Evolutionary conservation across 1,140 invertebrate genomes (phyloP).

Genomic region (Doryteuthis pealeii): DNA sequence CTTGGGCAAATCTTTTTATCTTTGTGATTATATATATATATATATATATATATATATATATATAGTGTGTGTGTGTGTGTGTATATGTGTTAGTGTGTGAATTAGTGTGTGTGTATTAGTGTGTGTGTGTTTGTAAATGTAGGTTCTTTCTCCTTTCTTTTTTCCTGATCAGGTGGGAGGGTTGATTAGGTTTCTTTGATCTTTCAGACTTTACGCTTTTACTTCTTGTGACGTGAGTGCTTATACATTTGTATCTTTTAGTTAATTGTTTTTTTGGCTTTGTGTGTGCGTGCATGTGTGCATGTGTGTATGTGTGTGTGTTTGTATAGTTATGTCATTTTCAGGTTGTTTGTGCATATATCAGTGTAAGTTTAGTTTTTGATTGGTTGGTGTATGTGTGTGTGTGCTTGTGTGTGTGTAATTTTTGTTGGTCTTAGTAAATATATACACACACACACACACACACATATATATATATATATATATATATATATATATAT

Average conservation of each 20-base stretch:
- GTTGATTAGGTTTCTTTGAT: no score
- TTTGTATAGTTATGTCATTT: background rate
- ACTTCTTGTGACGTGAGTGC: no score
- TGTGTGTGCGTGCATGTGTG: conserved; percentile 7
- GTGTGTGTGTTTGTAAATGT: no score
- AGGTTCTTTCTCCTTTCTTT: background rate
- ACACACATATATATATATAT: background rate
- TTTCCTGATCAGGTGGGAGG: no score
- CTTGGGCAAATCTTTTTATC: no score
- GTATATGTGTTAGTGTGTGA: conserved; percentile 7
- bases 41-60: no score
- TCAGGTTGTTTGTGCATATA: background rate
- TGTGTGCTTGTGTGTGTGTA: background rate
- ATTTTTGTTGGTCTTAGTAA: background rate
- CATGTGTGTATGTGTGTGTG: background rate
- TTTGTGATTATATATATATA: no score
- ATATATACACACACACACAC: background rate
- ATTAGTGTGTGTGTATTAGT: background rate
- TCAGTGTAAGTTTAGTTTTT: background rate
- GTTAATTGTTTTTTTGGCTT: conserved; percentile 14
- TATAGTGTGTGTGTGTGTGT: conserved; percentile 67
- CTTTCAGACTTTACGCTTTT: no score
- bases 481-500: background rate
- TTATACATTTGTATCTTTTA: conserved; percentile 39
- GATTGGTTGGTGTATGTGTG: background rate